Base-by-base conservation (phyloP, 2,888 invertebrate species). In the Creontiades dilutus region DNA sequence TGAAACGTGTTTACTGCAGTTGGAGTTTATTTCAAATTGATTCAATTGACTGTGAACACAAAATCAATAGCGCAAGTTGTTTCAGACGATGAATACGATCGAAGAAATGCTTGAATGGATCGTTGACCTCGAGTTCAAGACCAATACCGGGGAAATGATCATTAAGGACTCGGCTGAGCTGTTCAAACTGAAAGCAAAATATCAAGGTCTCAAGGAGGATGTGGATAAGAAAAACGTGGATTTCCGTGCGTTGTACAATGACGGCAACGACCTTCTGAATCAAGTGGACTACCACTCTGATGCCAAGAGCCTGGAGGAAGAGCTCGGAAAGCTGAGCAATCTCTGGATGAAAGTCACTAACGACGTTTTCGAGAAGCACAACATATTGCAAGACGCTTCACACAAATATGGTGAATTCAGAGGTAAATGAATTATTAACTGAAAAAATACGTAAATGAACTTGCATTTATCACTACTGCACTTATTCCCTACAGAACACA, bases 381-480 rank as follows among this genome's bases (percentile, higher is more conserved):
- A 94, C 46, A 94, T 93, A 91, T 94, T 97, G 91, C 95, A 95
- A 92, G 96, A 97, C 93, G 96, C 96, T 89, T 96, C 96, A 93
- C 95, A 95, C 92, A 96, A 96, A 93, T 95, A 96, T 92, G 96
- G 96, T 90, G 96, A 97, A 94, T 96, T 97, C 91, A 93, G 93
- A 92, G 93, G 94, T 93, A 92, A 78, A 37, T 37, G 37, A 37
- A 37, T 37, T 37, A 7, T 37, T 37, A 37, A 4, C 37, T 37
- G n/a, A 37, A 37, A 37, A 37, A 37, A 37, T 37, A 37, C 7
- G 37, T 37, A 7, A 37, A 37, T 37, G 37, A 7, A 37, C 7
- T 7, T n/a, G n/a, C n/a, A n/a, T n/a, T n/a, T n/a, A n/a, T n/a
- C n/a, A n/a, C n/a, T n/a, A n/a, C n/a, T n/a, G n/a, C n/a, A n/a